These are phyloP conservation scores for Biston betularia DNA, from an alignment of 2,888 invertebrate genomes.

Conservation along the genomic window DNA sequence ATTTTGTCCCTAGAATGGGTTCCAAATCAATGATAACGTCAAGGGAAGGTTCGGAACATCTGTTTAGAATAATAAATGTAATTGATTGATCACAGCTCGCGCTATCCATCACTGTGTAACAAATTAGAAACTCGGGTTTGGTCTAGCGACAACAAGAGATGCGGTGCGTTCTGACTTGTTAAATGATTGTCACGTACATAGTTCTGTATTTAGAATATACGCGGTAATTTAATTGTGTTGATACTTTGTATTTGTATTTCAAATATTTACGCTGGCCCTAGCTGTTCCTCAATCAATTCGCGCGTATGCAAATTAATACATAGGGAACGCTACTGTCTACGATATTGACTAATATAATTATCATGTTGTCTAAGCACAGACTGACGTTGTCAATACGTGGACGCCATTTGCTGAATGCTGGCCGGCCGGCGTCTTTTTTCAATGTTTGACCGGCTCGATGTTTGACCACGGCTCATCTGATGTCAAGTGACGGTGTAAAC, in stretches of 20 bases:
- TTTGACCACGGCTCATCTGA: no score
- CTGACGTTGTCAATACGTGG: no score
- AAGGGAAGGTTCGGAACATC: not conserved
- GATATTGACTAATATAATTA: no score
- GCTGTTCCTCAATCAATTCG: not conserved
- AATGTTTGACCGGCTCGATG: no score
- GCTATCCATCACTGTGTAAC: slow-evolving; percentile 32
- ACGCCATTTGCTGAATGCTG: no score
- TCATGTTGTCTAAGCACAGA: no score
- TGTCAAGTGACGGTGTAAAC: no score
- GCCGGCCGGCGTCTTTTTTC: no score
- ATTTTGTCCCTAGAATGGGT: not conserved
- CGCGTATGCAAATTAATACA: no score
- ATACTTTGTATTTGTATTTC: not conserved
- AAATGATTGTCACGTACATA: not conserved
- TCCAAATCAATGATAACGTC: slow-evolving; percentile 6
- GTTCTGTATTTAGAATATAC: not conserved
- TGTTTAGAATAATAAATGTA: slow-evolving; percentile 25
- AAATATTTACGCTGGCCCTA: not conserved
- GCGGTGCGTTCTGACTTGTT: slow-evolving; percentile 3
- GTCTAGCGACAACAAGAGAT: slow-evolving; percentile 16
- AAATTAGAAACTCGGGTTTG: slow-evolving; percentile 29
- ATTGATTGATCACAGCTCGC: slow-evolving; percentile 35
- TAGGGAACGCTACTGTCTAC: no score
- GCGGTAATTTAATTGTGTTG: not conserved